These are phyloP conservation scores for Apeltes quadracus DNA, from an alignment of 2,113 vertebrate genomes.

Conservation along the genomic window DNA sequence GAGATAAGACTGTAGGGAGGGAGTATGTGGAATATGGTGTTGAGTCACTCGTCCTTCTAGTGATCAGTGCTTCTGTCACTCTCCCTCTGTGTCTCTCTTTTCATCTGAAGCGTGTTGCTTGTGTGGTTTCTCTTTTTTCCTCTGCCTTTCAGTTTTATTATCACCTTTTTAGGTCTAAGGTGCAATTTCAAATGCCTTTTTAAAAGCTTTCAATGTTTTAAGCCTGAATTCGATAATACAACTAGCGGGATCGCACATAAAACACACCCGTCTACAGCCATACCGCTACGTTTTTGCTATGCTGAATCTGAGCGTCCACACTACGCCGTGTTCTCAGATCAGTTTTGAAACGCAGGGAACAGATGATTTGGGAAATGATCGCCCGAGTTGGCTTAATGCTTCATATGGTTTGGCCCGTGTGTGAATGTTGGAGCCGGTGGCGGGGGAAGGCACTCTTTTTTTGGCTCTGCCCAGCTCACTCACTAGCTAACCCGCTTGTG, in stretches of 20 bases:
- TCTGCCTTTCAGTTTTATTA: background rate
- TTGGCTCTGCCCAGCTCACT: conserved; percentile 18
- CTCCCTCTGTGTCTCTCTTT: too few relatives aligned
- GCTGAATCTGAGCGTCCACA: too few relatives aligned
- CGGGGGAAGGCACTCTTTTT: background rate
- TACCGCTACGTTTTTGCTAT: too few relatives aligned
- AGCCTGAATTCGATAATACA: conserved; percentile 14
- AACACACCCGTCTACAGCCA: background rate
- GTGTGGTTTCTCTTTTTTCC: background rate
- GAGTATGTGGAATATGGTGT: background rate
- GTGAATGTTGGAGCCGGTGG: background rate
- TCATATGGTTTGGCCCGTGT: background rate
- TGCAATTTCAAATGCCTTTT: conserved; percentile 4
- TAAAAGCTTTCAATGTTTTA: conserved; percentile 1
- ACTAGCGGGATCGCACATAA: background rate
- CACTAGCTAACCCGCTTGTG: conserved; percentile 37
- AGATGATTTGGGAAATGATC: too few relatives aligned
- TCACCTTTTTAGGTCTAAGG: background rate
- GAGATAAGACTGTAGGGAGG: too few relatives aligned
- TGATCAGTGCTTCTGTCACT: conserved; percentile 1
- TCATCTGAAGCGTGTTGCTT: background rate
- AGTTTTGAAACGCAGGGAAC: too few relatives aligned
- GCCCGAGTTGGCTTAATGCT: background rate
- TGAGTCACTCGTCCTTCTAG: background rate
- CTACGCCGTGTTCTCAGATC: too few relatives aligned